Evolutionary conservation across 2,113 vertebrate genomes (phyloP).

Genomic region (Coregonus clupeaformis): DNA sequence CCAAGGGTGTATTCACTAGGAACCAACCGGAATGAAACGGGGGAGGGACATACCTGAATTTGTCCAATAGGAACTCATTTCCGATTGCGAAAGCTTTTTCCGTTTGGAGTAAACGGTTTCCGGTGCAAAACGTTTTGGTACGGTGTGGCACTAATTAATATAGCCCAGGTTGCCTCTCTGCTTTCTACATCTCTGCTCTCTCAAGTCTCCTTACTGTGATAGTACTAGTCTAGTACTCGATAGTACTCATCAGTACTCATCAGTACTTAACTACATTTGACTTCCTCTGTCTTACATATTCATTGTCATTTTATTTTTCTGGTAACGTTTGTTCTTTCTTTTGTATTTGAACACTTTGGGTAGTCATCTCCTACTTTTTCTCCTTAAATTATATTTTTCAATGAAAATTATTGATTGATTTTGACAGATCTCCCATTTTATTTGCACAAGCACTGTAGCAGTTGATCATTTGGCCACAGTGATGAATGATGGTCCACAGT

Average conservation of each 20-base stretch:
- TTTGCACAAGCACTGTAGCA: conserved; percentile 72
- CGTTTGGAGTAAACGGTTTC: too few relatives aligned
- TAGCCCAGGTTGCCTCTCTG: conserved; percentile 54
- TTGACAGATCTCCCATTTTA: conserved; percentile 49
- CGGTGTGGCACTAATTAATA: not conserved
- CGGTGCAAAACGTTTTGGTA: too few relatives aligned
- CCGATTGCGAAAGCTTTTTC: too few relatives aligned
- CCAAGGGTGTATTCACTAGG: too few relatives aligned
- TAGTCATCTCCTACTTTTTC: conserved; percentile 37
- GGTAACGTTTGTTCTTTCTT: not conserved
- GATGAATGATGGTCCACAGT: conserved; percentile 30
- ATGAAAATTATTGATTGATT: not conserved
- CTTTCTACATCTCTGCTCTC: conserved; percentile 39
- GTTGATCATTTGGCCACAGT: conserved; percentile 31
- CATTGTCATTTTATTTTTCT: conserved; percentile 15
- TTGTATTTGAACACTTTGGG: conserved; percentile 44
- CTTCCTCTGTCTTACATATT: conserved; percentile 35
- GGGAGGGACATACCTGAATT: too few relatives aligned
- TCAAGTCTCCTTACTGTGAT: conserved; percentile 33
- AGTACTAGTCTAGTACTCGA: conserved; percentile 41
- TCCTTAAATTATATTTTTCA: conserved; percentile 33
- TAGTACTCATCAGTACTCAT: conserved; percentile 40
- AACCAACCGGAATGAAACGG: too few relatives aligned
- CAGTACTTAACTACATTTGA: conserved; percentile 39
- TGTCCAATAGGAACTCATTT: too few relatives aligned